Evolutionary conservation across 2,797 vertebrate genomes (phyloP).

Genomic region (Diplodus puntazzo): DNA sequence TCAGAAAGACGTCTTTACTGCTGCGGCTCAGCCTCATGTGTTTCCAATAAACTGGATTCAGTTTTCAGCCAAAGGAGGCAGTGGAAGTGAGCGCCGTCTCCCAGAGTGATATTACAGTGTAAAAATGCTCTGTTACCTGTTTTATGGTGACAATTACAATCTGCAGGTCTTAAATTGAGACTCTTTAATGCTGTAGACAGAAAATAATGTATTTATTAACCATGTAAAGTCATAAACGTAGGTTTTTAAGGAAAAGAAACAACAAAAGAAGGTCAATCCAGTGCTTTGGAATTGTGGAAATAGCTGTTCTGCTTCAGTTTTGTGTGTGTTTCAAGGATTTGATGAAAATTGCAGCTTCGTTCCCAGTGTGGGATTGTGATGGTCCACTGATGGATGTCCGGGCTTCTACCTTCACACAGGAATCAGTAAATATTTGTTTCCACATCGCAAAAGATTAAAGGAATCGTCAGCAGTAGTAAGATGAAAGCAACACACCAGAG

Average conservation of each 20-base stretch:
- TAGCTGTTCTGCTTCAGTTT: background rate
- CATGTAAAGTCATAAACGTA: background rate
- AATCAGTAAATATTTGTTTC: background rate
- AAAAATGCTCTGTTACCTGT: conserved; percentile 1
- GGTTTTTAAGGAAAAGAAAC: background rate
- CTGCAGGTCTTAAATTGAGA: background rate
- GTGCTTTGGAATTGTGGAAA: conserved; percentile 9
- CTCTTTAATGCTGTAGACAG: background rate
- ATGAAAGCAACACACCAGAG: no score
- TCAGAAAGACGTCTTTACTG: conserved; percentile 61
- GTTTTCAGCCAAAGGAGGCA: conserved; percentile 33
- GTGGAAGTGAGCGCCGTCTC: conserved; percentile 23
- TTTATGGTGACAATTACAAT: background rate
- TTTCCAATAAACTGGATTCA: conserved; percentile 69
- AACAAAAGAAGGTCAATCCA: background rate
- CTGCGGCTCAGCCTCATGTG: conserved; percentile 55
- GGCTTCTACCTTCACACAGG: background rate
- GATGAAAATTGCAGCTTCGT: background rate
- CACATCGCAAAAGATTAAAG: background rate
- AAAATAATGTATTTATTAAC: background rate
- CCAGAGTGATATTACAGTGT: background rate
- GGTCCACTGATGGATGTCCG: background rate
- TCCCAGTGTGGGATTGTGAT: background rate
- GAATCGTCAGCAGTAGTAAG: background rate
- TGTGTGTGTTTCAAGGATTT: background rate